Base-by-base conservation (phyloP, 2,888 invertebrate genomes). In the Kryphioiulus occultus region DNA sequence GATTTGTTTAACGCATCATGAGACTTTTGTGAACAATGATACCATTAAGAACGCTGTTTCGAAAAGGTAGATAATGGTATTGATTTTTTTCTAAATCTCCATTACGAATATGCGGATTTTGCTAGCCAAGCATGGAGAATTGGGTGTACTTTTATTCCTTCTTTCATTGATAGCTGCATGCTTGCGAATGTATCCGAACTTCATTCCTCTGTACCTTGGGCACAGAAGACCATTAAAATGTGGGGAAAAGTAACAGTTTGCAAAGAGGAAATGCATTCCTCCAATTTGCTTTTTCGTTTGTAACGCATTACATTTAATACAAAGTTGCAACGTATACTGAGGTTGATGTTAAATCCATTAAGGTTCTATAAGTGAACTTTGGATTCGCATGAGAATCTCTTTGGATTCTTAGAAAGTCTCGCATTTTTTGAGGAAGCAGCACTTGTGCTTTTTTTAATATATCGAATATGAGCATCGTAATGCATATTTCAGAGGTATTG, bases 51-150 rank as follows among this genome's bases (percentile, higher is more conserved):
- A 78, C 30, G 78, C 78, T 32, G 30, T 30, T 32, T 78, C 17
- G 78, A 17, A 78, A 78, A 78, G 78, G 78, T 78, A 78, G 78
- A 30, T 78, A 78, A 78, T 78, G 78, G 26, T 78, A 78, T 78
- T 78, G 78, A 78, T 78, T 78, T 32, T 78, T 78, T 30, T 30
- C 30, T 30, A 78, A 78, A 30, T 78, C 26, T 78, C 78, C 30
- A 78, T 78, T 78, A 78, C 78, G 78, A 78, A 78, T 32, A 78
- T 78, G 78, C 78, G 78, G 78, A 78, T 78, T 78, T 78, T 78
- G 78, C 15, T 32, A 78, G 78, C 78, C 78, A 32, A 32, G 78
- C 78, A 78, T 78, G 78, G 78, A 78, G 78, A 78, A 78, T 78
- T 78, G 30, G 26, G 30, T 78, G 78, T 26, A 17, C 26, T 78